phyloP scores from a whole-genome alignment of 2,888 invertebrate species.

The Drosophila paranaensis region DNA sequence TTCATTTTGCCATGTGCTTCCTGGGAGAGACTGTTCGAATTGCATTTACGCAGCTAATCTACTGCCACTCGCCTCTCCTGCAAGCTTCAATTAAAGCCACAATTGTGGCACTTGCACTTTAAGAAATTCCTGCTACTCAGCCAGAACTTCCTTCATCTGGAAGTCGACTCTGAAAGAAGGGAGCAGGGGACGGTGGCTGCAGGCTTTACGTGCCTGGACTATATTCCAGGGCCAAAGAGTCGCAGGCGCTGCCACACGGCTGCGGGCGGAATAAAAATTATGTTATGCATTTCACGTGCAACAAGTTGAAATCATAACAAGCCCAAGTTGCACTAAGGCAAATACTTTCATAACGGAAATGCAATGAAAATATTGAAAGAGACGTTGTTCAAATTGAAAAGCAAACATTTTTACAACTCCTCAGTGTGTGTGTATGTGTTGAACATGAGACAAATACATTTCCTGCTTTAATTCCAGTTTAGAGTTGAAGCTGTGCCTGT shows the following conservation, averaged over 20 bases:
- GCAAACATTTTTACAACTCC: conserved; percentile 40
- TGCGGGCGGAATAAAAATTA: conserved; percentile 41
- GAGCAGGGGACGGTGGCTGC: not conserved
- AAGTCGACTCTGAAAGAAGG: conserved; percentile 4
- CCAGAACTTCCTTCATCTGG: conserved; percentile 58
- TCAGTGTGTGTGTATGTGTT: not conserved
- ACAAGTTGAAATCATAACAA: conserved; percentile 82
- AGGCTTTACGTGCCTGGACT: conserved; percentile 56
- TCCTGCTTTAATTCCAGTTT: conserved; percentile 48
- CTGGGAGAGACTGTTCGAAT: not conserved
- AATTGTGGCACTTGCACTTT: conserved; percentile 67
- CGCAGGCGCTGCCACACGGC: conserved; percentile 7
- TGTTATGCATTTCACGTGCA: conserved; percentile 81
- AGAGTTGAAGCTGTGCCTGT: not conserved
- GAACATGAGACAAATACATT: conserved; percentile 49
- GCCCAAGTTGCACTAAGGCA: conserved; percentile 41
- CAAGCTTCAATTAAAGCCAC: conserved; percentile 38
- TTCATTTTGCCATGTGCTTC: conserved; percentile 46
- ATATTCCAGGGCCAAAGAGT: conserved; percentile 27
- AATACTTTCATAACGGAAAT: conserved; percentile 68
- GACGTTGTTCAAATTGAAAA: conserved; percentile 52
- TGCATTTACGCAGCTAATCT: no score
- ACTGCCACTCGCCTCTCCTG: no score
- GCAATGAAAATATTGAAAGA: conserved; percentile 77
- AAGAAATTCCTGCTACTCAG: conserved; percentile 50